These are phyloP conservation scores for Noctua janthina DNA, from an alignment of 2,888 invertebrate genomes.

Conservation along the genomic window DNA sequence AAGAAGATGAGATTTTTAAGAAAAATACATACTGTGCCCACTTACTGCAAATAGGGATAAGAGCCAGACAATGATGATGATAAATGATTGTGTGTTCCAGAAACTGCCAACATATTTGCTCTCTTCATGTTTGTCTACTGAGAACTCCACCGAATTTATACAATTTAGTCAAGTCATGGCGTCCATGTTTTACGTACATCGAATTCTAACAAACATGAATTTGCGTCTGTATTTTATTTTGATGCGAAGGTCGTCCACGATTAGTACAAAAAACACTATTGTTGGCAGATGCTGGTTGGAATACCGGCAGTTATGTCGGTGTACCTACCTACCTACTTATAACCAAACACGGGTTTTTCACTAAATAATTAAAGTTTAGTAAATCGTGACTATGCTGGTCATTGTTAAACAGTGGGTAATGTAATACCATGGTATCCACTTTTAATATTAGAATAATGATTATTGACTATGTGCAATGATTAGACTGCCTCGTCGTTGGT, in stretches of 20 bases:
- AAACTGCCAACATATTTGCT: background rate
- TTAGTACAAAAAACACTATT: slow-evolving; percentile 43
- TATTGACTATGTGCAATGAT: background rate
- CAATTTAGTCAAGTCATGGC: slow-evolving; percentile 17
- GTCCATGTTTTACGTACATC: slow-evolving; percentile 27
- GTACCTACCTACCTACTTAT: background rate
- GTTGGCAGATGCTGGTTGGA: slow-evolving; percentile 24
- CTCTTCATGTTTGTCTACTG: slow-evolving; percentile 6
- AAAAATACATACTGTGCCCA: background rate
- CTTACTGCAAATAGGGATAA: background rate
- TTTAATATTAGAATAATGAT: background rate
- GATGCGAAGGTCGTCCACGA: slow-evolving; percentile 42
- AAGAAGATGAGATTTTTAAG: background rate
- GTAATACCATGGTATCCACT: background rate
- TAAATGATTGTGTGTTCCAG: background rate
- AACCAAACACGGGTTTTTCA: background rate
- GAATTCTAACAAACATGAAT: slow-evolving; percentile 32
- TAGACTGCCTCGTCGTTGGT: background rate
- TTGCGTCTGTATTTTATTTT: slow-evolving; percentile 43
- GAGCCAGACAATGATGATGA: background rate
- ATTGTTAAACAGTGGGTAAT: background rate
- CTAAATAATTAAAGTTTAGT: background rate
- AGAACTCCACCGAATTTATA: slow-evolving; percentile 6
- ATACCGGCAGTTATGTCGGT: background rate
- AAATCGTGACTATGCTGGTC: background rate